Base-by-base conservation (phyloP, 2,797 vertebrate species). In the Furcifer pardalis region DNA sequence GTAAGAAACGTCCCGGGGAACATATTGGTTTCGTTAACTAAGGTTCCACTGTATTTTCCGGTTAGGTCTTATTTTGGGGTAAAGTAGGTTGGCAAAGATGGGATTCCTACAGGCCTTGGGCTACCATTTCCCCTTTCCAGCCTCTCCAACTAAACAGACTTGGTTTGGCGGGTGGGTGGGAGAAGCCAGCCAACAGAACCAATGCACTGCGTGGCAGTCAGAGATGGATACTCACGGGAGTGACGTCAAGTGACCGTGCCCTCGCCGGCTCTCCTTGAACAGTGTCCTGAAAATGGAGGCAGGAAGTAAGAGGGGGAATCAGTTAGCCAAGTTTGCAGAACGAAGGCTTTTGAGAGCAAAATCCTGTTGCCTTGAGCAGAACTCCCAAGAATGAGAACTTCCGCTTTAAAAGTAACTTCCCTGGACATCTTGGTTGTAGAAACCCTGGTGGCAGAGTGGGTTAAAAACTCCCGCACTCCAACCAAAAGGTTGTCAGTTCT, bases 221-320 rank as follows among this genome's bases (percentile, higher is more conserved):
- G 21, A 37, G 23, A 19, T 19, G 5, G 82, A 93, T 93, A 98
- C 98, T 98, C 95, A 98, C 97, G 94, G 94, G 89, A 97, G 91
- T 44, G 96, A 94, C 2, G 94, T 93, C 84, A 96, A 94, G 81
- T 97, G 96, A 72, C 95, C 96, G 0, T 97, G 95, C 52, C 97
- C 93, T 87, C 96, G 96, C 92, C 95, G 96, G 94, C 97, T 97
- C 93, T 98, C 98, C 91, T 97, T 97, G 84, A 97, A 95, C 90
- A 99, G 94, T 79, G 96, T 96, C 92, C 98, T 99, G 88, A 89
- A 96, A 96, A 88, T 89, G 83, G 81, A 93, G 83, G 88, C 75
- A 89, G 85, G 79, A 84, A 83, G 30, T 7, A 15, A 77, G 77
- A 86, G 79, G 1, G 84, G 85, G 82, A 4, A 40, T 59, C 82